Percentiles rank a stretch among this genome's conserved stretches.
phyloP scores from a whole-genome alignment of 2,113 vertebrate species.

The Dicentrarchus labrax region DNA sequence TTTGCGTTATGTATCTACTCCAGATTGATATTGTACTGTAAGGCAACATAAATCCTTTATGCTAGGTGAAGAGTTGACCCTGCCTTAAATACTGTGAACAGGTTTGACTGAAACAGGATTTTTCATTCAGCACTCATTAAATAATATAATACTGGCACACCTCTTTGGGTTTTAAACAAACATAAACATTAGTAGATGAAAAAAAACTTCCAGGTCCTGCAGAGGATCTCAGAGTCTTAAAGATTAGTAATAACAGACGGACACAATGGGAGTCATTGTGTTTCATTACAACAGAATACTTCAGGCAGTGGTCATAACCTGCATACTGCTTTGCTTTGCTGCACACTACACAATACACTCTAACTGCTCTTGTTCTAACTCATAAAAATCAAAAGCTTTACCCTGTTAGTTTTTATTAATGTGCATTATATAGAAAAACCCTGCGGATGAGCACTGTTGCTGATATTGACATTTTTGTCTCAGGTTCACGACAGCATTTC shows the following conservation, averaged over 20 bases:
- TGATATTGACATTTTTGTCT: not conserved
- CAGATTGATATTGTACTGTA: not conserved
- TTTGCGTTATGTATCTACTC: not conserved
- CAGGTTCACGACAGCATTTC: not conserved
- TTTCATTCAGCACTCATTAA: not conserved
- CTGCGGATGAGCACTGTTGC: not conserved
- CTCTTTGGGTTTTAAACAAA: not conserved
- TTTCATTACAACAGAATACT: not conserved
- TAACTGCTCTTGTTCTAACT: no score
- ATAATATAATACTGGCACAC: constrained; percentile 17
- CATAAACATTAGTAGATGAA: not conserved
- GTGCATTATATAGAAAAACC: not conserved
- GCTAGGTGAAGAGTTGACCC: constrained; percentile 7
- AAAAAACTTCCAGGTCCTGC: not conserved
- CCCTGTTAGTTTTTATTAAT: not conserved
- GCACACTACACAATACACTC: not conserved
- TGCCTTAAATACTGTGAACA: not conserved
- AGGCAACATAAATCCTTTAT: not conserved
- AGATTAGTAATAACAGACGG: not conserved
- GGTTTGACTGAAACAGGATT: not conserved
- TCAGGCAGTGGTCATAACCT: not conserved
- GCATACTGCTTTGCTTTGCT: not conserved
- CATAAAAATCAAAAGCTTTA: not conserved
- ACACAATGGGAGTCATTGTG: not conserved
- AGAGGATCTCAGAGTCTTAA: not conserved